A percentile compares a stretch with the other conserved stretches of the same genome.
Conservation (phyloP, 2,888 invertebrate species). For the Lithophane socia region DNA sequence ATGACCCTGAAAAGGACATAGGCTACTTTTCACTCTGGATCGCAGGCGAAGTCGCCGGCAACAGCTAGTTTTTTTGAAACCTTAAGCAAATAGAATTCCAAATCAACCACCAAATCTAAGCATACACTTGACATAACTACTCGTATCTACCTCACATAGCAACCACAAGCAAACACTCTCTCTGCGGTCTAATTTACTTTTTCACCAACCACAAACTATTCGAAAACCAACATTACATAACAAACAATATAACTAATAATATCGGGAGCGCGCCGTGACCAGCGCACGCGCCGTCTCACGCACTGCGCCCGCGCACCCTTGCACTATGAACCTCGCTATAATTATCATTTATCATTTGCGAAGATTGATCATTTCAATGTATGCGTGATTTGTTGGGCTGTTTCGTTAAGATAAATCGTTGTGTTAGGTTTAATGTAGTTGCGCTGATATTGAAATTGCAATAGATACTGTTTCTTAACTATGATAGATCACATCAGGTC, state of each 20-base stretch:
- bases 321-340: slow-evolving; percentile 71
- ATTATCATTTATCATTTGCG: slow-evolving; percentile 71
- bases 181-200: slow-evolving; percentile 65
- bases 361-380: slow-evolving; percentile 68
- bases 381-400: slow-evolving; percentile 64
- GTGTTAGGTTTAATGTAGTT: slow-evolving; percentile 36
- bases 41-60: too few species aligned
- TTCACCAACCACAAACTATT: slow-evolving; percentile 59
- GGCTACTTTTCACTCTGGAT: too few species aligned
- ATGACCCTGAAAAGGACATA: too few species aligned
- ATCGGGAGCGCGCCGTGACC: slow-evolving; percentile 64
- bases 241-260: slow-evolving; percentile 60
- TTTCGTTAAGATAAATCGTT: slow-evolving; percentile 58
- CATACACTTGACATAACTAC: neutral
- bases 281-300: slow-evolving; percentile 76
- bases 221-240: slow-evolving; percentile 60
- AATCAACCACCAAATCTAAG: neutral
- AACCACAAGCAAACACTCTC: slow-evolving; percentile 57
- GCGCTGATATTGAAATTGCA: slow-evolving; percentile 53
- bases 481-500: slow-evolving; percentile 36
- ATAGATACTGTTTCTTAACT: slow-evolving; percentile 56
- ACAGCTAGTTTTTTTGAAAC: neutral
- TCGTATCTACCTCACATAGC: slow-evolving; percentile 21
- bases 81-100: neutral
- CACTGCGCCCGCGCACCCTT: slow-evolving; percentile 70